phyloP scores from a whole-genome alignment of 2,797 vertebrate genomes.

The Cossypha polioptera region DNA sequence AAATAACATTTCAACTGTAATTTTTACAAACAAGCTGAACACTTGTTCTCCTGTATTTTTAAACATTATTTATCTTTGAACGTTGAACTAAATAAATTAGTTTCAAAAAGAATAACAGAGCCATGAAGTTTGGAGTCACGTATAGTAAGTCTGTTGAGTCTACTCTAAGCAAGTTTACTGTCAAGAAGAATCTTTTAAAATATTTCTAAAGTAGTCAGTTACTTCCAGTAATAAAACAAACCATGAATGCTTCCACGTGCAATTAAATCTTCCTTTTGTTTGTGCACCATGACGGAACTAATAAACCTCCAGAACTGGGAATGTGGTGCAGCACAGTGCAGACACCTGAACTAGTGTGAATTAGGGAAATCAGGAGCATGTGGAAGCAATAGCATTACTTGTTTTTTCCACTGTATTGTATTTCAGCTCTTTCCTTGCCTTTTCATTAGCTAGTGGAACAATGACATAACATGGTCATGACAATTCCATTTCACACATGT shows the following conservation, averaged over 20 bases:
- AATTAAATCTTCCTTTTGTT: background rate
- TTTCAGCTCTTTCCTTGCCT: background rate
- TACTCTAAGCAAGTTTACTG: background rate
- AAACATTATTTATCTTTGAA: background rate
- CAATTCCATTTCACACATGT: background rate
- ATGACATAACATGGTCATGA: background rate
- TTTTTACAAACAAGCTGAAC: background rate
- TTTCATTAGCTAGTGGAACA: background rate
- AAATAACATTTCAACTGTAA: background rate
- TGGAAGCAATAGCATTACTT: background rate
- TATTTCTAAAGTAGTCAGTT: background rate
- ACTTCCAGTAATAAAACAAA: background rate
- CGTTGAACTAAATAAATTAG: background rate
- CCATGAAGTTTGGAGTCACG: background rate
- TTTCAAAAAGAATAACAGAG: background rate
- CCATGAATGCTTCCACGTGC: background rate
- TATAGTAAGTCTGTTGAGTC: background rate
- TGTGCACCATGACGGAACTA: background rate
- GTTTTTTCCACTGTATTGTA: background rate
- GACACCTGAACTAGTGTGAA: background rate
- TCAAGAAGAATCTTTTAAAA: background rate
- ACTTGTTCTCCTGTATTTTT: background rate
- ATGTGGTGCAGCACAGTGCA: background rate
- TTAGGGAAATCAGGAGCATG: background rate
- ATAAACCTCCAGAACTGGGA: background rate